A percentile compares a stretch with the other conserved stretches of the same genome.
phyloP scores from a whole-genome alignment of 2,797 vertebrate genomes.

The Pangasius larnaudii region DNA sequence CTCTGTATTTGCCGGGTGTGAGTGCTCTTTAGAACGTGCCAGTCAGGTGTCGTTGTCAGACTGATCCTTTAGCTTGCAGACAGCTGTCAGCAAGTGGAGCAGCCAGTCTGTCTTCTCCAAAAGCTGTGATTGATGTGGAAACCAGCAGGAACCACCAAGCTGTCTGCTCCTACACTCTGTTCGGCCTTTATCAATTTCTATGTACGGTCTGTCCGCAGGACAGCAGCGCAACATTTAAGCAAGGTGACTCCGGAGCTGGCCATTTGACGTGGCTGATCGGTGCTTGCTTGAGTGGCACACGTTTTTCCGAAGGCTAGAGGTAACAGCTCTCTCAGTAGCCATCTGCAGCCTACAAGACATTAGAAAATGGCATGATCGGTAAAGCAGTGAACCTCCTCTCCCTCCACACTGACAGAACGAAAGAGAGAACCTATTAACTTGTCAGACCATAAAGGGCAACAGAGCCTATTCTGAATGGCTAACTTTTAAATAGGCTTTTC shows the following conservation, averaged over 20 bases:
- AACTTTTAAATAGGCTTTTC: constrained; percentile 42
- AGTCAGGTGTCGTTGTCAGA: constrained; percentile 63
- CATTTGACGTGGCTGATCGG: constrained; percentile 51
- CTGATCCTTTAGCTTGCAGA: constrained; percentile 55
- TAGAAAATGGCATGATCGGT: constrained; percentile 54
- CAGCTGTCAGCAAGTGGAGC: constrained; percentile 49
- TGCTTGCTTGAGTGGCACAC: constrained; percentile 63
- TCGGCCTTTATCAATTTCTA: constrained; percentile 49
- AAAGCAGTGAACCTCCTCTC: constrained; percentile 48
- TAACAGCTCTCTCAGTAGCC: constrained; percentile 61
- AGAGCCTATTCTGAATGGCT: constrained; percentile 46
- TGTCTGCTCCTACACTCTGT: constrained; percentile 51
- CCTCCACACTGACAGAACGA: constrained; percentile 50
- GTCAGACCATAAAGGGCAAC: constrained; percentile 63
- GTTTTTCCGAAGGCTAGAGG: constrained; percentile 55
- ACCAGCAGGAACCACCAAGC: constrained; percentile 45
- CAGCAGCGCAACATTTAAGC: constrained; percentile 49
- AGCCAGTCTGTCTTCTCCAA: constrained; percentile 35
- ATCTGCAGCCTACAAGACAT: constrained; percentile 59
- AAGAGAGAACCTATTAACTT: constrained; percentile 63
- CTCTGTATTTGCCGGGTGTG: constrained; percentile 36
- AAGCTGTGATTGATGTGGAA: constrained; percentile 56
- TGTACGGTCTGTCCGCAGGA: constrained; percentile 47
- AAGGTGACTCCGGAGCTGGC: constrained; percentile 44
- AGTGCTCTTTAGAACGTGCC: constrained; percentile 52